Evolutionary conservation across 2,888 invertebrate species (phyloP).

Genomic region (Archips xylosteana): DNA sequence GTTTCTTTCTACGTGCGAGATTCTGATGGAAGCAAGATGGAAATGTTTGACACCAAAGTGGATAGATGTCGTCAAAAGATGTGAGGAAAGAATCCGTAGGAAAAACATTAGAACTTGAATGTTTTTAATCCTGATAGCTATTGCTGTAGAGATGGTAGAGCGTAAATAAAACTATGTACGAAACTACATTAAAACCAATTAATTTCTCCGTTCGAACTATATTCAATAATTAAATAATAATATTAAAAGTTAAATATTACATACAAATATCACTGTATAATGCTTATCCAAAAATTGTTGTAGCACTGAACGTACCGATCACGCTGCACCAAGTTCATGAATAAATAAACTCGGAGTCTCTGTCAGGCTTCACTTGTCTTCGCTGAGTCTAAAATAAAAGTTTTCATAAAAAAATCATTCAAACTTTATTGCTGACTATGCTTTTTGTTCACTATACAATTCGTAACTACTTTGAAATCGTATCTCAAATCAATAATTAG

Average conservation of each 20-base stretch:
- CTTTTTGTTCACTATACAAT: too few relatives aligned
- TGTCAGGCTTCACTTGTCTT: background rate
- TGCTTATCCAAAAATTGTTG: slow-evolving; percentile 23
- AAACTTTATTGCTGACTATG: too few relatives aligned
- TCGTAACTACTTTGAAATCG: too few relatives aligned
- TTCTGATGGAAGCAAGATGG: background rate
- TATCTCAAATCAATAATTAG: too few relatives aligned
- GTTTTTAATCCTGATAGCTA: too few relatives aligned
- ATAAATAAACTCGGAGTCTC: background rate
- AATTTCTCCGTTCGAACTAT: background rate
- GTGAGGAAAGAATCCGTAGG: too few relatives aligned
- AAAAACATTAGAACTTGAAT: too few relatives aligned
- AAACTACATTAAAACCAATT: background rate
- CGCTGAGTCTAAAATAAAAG: background rate
- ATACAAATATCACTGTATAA: slow-evolving; percentile 38
- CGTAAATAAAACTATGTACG: too few relatives aligned
- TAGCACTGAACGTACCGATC: background rate
- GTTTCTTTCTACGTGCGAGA: background rate
- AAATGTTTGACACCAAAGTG: background rate
- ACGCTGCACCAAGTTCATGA: background rate
- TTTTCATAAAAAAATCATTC: too few relatives aligned
- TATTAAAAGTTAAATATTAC: slow-evolving; percentile 8
- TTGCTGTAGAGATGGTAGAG: too few relatives aligned
- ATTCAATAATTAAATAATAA: background rate
- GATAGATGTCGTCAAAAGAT: slow-evolving; percentile 4